phyloP scores from a whole-genome alignment of 64 coral and sea anemone species.

The Porites lutea region DNA sequence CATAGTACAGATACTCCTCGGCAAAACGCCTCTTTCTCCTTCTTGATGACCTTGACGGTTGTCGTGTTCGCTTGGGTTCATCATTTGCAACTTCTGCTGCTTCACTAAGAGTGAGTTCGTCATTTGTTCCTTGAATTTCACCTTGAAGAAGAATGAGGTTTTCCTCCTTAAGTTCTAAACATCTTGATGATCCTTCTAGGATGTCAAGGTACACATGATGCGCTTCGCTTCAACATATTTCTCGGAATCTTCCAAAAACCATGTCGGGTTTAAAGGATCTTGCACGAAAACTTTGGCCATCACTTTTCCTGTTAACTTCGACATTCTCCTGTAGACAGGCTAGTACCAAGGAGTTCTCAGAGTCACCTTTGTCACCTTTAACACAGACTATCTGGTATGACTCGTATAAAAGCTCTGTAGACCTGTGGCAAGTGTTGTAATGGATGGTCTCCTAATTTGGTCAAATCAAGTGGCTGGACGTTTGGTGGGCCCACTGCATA shows the following conservation, averaged over 20 bases:
- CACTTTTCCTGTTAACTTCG: conserved; percentile 8
- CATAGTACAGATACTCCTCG: not conserved
- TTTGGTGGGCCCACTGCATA: too few species aligned
- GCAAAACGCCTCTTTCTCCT: conserved; percentile 51
- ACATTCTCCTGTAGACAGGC: not conserved
- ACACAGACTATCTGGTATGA: conserved; percentile 28
- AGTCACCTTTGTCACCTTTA: conserved; percentile 21
- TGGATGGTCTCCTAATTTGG: not conserved
- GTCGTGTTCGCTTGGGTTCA: not conserved
- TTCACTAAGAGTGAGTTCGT: not conserved
- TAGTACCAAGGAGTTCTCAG: conserved; percentile 22
- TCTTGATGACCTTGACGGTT: not conserved
- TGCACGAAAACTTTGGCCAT: conserved; percentile 23
- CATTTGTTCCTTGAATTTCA: too few species aligned
- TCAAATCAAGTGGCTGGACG: too few species aligned
- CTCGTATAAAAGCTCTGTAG: not conserved
- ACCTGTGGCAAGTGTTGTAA: too few species aligned
- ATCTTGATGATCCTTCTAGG: conserved; percentile 25
- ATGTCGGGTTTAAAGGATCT: conserved; percentile 3
- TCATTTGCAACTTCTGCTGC: conserved; percentile 22
- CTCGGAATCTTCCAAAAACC: not conserved
- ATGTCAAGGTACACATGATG: not conserved
- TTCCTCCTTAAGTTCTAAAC: conserved; percentile 25
- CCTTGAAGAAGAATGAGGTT: too few species aligned
- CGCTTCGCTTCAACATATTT: conserved; percentile 16